These are phyloP conservation scores for Triops longicaudatus DNA, from an alignment of 1,140 invertebrate species.

Conservation along the genomic window DNA sequence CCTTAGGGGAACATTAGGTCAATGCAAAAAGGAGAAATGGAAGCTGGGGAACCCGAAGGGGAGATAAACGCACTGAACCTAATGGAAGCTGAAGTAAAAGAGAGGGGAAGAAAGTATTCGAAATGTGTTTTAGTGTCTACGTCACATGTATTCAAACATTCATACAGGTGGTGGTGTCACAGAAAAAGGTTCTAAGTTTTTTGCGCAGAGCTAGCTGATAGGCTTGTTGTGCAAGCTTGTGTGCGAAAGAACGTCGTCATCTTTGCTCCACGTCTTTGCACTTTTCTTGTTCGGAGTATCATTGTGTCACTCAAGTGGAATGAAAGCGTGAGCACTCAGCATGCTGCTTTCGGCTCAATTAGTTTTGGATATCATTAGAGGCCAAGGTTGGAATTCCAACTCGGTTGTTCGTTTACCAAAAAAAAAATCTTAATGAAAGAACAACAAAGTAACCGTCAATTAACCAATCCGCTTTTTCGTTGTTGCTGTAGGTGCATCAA, in stretches of 20 bases:
- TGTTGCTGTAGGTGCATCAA: slow-evolving; percentile 29
- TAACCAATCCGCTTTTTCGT: not conserved
- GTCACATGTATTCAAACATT: not conserved
- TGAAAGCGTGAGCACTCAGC: not conserved
- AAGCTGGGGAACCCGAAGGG: not conserved
- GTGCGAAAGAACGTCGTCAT: not conserved
- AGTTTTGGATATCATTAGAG: not conserved
- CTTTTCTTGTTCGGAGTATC: not conserved
- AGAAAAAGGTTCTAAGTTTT: not conserved
- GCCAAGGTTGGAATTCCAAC: not conserved
- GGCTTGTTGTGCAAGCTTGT: not conserved
- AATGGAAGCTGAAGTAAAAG: not conserved
- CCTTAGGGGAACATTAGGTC: not conserved
- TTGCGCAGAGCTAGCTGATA: too few relatives aligned
- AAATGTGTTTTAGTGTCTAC: not conserved
- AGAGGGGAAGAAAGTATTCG: not conserved
- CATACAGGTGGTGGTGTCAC: not conserved
- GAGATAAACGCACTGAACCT: not conserved
- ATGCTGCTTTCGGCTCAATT: not conserved
- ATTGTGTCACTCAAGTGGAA: not conserved
- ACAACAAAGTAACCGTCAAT: not conserved
- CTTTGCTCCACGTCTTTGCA: not conserved
- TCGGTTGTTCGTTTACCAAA: not conserved
- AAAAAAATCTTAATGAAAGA: not conserved
- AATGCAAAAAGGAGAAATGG: not conserved